Evolutionary conservation across 2,888 invertebrate genomes (phyloP).

Genomic region (Tetranychus piercei): DNA sequence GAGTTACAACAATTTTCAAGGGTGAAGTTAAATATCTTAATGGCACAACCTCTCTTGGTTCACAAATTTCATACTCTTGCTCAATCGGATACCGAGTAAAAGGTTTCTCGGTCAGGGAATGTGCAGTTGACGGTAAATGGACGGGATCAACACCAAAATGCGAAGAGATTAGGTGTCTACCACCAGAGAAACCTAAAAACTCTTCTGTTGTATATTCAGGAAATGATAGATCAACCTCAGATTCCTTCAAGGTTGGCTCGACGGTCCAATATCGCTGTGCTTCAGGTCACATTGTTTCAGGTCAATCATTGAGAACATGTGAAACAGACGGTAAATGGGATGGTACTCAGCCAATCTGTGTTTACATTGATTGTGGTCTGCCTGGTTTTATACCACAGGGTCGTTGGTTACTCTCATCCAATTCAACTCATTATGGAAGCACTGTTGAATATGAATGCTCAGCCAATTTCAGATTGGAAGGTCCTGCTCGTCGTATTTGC

Average conservation of each 20-base stretch:
- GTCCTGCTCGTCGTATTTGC: slow-evolving; percentile 61
- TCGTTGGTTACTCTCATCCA: slow-evolving; percentile 57
- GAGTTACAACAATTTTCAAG: slow-evolving; percentile 55
- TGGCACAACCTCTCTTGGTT: slow-evolving; percentile 56
- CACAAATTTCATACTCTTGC: slow-evolving; percentile 60
- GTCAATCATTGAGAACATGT: slow-evolving; percentile 28
- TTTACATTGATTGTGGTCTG: slow-evolving; percentile 52
- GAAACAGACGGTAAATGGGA: slow-evolving; percentile 28
- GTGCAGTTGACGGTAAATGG: slow-evolving; percentile 58
- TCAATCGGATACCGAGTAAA: slow-evolving; percentile 56
- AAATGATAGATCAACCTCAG: slow-evolving; percentile 49
- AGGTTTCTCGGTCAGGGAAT: slow-evolving; percentile 53
- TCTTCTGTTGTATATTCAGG: slow-evolving; percentile 72
- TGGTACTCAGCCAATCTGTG: slow-evolving; percentile 26
- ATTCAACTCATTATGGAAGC: slow-evolving; percentile 71
- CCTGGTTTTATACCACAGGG: slow-evolving; percentile 55
- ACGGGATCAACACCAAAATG: slow-evolving; percentile 65
- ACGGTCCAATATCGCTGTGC: slow-evolving; percentile 29
- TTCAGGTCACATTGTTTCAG: slow-evolving; percentile 28
- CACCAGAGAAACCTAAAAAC: slow-evolving; percentile 61
- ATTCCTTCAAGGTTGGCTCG: slow-evolving; percentile 29
- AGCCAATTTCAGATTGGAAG: slow-evolving; percentile 57
- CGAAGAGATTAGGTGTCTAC: slow-evolving; percentile 74
- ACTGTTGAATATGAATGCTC: slow-evolving; percentile 66
- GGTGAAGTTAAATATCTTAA: slow-evolving; percentile 57